phyloP scores from a whole-genome alignment of 1,140 invertebrate species.

The Bilobella aurantiaca region DNA sequence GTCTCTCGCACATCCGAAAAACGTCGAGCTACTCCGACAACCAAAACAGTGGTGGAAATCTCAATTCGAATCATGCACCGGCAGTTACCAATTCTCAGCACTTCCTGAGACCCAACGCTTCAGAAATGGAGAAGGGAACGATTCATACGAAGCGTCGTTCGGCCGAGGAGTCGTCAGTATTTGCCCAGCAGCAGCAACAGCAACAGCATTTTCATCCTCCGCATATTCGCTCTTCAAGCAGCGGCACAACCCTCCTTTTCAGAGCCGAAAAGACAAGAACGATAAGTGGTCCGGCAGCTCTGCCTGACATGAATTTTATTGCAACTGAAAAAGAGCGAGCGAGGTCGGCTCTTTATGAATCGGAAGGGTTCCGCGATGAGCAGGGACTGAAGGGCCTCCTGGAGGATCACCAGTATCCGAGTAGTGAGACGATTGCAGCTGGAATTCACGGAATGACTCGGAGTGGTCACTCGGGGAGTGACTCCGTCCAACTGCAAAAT shows the following conservation, averaged over 20 bases:
- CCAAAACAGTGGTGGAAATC: conserved; percentile 10
- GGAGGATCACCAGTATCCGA: conserved; percentile 20
- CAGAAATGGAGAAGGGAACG: conserved; percentile 73
- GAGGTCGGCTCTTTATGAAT: conserved; percentile 9
- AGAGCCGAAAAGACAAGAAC: conserved; percentile 51
- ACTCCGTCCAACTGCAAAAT: neutral
- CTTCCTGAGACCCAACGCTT: conserved; percentile 6
- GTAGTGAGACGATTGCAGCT: conserved; percentile 30
- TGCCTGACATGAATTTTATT: conserved; percentile 42
- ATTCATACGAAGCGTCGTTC: conserved; percentile 93
- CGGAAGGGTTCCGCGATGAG: neutral
- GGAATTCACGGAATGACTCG: conserved; percentile 11
- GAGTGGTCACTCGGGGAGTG: conserved; percentile 1
- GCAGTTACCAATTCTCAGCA: neutral
- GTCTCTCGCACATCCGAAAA: conserved; percentile 79
- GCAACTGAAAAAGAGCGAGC: conserved; percentile 18
- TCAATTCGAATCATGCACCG: neutral
- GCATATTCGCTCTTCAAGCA: conserved; percentile 28
- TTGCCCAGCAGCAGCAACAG: conserved; percentile 25
- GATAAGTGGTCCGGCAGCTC: conserved; percentile 52
- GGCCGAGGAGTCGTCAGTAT: conserved; percentile 59
- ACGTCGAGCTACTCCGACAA: conserved; percentile 65
- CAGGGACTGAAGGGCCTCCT: neutral
- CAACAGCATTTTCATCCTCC: conserved; percentile 13
- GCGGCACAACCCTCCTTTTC: conserved; percentile 32